These are phyloP conservation scores for Condylura cristata DNA, from an alignment of 2,113 vertebrate species.

Conservation along the genomic window DNA sequence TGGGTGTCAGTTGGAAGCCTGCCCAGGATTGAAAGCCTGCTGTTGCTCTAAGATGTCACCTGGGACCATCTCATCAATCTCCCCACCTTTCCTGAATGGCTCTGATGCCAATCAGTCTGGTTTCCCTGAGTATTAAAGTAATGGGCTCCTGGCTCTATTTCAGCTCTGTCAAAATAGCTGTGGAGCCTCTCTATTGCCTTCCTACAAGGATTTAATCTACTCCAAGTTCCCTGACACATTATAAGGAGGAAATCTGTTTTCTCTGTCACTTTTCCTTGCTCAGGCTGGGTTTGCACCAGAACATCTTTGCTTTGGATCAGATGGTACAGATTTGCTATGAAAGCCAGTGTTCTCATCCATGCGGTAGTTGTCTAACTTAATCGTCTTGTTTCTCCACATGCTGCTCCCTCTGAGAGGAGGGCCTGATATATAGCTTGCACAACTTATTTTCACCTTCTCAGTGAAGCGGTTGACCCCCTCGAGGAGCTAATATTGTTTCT, in stretches of 20 bases:
- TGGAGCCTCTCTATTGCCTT: slow-evolving; percentile 66
- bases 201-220: slow-evolving; percentile 77
- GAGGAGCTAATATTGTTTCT: not conserved
- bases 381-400: slow-evolving; percentile 23
- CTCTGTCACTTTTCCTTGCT: slow-evolving; percentile 77
- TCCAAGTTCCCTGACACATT: slow-evolving; percentile 77
- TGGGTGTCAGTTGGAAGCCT: slow-evolving; percentile 65
- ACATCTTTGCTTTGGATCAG: slow-evolving; percentile 73
- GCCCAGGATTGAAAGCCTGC: slow-evolving; percentile 65
- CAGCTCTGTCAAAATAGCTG: slow-evolving; percentile 73
- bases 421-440: not conserved
- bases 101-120: slow-evolving; percentile 59
- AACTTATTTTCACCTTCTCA: not conserved
- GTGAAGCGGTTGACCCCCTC: not conserved
- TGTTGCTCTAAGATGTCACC: slow-evolving; percentile 59
- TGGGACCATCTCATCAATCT: slow-evolving; percentile 75
- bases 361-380: slow-evolving; percentile 66
- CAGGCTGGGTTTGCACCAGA: slow-evolving; percentile 57
- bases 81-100: slow-evolving; percentile 54
- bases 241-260: slow-evolving; percentile 76
- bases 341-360: slow-evolving; percentile 50
- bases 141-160: slow-evolving; percentile 73
- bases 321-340: slow-evolving; percentile 47
- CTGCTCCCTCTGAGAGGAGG: not conserved
- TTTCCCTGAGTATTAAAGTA: slow-evolving; percentile 74